Base-by-base conservation (phyloP, 2,888 invertebrate genomes). In the Ptilodon capucinus region DNA sequence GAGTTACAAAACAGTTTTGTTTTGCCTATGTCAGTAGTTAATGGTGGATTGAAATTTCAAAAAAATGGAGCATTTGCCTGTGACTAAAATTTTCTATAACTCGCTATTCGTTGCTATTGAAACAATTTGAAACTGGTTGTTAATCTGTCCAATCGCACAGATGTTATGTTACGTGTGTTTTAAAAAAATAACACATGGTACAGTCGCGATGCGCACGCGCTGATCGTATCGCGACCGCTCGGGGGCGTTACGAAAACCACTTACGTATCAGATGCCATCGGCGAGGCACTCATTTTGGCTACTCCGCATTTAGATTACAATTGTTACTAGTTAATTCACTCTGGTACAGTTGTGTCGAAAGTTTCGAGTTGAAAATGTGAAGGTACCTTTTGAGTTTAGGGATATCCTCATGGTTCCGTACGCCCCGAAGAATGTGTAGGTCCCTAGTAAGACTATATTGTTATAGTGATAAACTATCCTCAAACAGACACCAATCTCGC, bases 241-340 rank as follows among this genome's bases (percentile, higher is more conserved):
- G 79, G 67, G 74, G 87, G 87, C 89, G 88, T 88, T 86, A 83
- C 86, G 85, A 89, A 86, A 89, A 86, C 86, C 84, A 86, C 86
- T 88, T 88, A 85, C 84, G 81, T 86, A 86, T 86, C 84, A 77
- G 79, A 84, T 85, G 78, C 81, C 78, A 88, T 87, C 84, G 74
- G 64, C 70, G 71, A 74, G 79, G 66, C 77, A 75, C 68, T 75
- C 79, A 86, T 86, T 88, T 87, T 81, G 80, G 85, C 86, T 88
- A 85, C 86, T 85, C 60, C 81, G 74, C 54, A 68, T 74, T 74
- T 68, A 74, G 76, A 74, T 76, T 75, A 64, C 64, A 60, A 57
- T 64, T 68, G 63, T 54, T 54, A 61, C 38, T 38, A 38, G 38
- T 38, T 38, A 38, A 38, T 38, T 19, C 13, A n/a, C 19, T 38